Evolutionary conservation across 2,797 vertebrate genomes (phyloP).

Genomic region (Gastrophryne carolinensis): DNA sequence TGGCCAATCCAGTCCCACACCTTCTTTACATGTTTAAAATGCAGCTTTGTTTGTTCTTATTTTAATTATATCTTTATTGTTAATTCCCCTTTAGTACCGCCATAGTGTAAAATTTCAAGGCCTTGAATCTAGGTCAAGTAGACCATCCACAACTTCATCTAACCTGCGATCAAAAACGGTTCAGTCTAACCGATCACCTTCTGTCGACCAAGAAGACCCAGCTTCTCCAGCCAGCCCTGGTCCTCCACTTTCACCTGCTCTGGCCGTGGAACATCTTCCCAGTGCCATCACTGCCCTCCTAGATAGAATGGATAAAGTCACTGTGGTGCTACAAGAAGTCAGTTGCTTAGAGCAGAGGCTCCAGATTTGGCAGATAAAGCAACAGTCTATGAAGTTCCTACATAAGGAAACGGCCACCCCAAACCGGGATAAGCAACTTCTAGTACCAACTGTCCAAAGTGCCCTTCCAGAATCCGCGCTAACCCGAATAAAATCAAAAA

Average conservation of each 20-base stretch:
- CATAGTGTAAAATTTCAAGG: constrained; percentile 80
- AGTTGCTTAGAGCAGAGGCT: constrained; percentile 67
- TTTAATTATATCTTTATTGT: background rate
- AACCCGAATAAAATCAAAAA: constrained; percentile 23
- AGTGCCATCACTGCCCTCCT: constrained; percentile 64
- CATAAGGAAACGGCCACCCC: background rate
- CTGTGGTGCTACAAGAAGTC: constrained; percentile 66
- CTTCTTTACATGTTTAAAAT: too few relatives aligned
- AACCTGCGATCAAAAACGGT: constrained; percentile 2
- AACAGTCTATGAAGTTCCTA: constrained; percentile 33
- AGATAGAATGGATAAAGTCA: constrained; percentile 70
- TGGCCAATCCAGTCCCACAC: background rate
- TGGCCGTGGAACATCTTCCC: constrained; percentile 66
- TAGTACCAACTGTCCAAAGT: constrained; percentile 52
- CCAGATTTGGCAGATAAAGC: constrained; percentile 59
- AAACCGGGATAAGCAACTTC: background rate
- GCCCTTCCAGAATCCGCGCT: constrained; percentile 63
- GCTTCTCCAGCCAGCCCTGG: constrained; percentile 47
- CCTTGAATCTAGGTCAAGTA: constrained; percentile 67
- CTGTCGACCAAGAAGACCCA: constrained; percentile 57
- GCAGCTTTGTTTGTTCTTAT: too few relatives aligned
- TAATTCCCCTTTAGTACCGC: constrained; percentile 67
- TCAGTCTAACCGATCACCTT: constrained; percentile 58
- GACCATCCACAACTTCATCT: constrained; percentile 66
- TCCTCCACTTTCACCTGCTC: constrained; percentile 52